Percentiles rank a stretch among this genome's conserved stretches.
Evolutionary conservation across 2,888 invertebrate genomes (phyloP).

Genomic region (Plutella xylostella): DNA sequence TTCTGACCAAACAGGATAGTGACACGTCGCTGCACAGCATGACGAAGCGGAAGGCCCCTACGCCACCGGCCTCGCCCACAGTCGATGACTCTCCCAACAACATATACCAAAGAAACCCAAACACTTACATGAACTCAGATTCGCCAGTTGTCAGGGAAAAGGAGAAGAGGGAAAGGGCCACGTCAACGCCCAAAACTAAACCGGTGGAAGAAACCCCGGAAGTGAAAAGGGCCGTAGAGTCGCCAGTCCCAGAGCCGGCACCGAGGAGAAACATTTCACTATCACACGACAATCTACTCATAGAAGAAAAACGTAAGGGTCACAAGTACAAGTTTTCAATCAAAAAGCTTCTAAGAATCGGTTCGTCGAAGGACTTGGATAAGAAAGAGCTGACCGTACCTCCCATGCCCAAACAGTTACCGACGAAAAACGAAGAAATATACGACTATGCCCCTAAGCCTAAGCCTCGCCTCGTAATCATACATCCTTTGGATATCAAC

Average conservation of each 20-base stretch:
- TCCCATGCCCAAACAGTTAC: slow-evolving; percentile 52
- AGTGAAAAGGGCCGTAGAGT: slow-evolving; percentile 31
- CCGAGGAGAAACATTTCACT: slow-evolving; percentile 78
- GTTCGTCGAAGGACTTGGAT: slow-evolving; percentile 77
- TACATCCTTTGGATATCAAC: slow-evolving; percentile 89
- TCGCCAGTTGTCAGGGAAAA: slow-evolving; percentile 79
- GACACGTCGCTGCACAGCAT: slow-evolving; percentile 65
- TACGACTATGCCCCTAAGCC: slow-evolving; percentile 70
- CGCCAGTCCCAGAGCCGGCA: slow-evolving; percentile 74
- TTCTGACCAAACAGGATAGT: slow-evolving; percentile 68
- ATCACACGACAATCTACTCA: slow-evolving; percentile 78
- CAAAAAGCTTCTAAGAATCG: slow-evolving; percentile 85
- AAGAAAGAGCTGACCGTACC: slow-evolving; percentile 62
- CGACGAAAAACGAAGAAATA: slow-evolving; percentile 66
- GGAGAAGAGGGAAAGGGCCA: slow-evolving; percentile 79
- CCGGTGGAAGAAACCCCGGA: slow-evolving; percentile 41
- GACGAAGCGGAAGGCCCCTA: slow-evolving; percentile 82
- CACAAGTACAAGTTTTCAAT: slow-evolving; percentile 82
- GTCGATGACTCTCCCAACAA: slow-evolving; percentile 60
- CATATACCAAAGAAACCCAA: slow-evolving; percentile 72
- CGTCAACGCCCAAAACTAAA: slow-evolving; percentile 37
- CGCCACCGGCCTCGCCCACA: slow-evolving; percentile 72
- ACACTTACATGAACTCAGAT: slow-evolving; percentile 69
- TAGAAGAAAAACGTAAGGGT: slow-evolving; percentile 75
- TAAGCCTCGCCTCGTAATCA: slow-evolving; percentile 84